Conservation (phyloP, 2,113 vertebrate genomes). For the Ochotona princeps region DNA sequence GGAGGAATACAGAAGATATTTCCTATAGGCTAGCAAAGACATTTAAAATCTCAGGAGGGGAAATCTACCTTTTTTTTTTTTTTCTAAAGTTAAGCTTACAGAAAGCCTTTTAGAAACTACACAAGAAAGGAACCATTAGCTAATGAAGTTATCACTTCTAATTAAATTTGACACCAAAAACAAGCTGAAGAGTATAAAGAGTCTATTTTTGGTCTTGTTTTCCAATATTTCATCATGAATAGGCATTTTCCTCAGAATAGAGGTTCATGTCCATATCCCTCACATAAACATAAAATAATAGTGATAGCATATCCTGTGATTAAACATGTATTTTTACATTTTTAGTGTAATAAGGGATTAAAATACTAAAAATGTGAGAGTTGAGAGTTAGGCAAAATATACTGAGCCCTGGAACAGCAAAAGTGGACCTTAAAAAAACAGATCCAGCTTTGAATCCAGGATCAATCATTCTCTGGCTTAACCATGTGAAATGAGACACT, state of each 20-base stretch:
- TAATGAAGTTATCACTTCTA: conserved; percentile 45
- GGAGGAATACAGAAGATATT: conserved; percentile 26
- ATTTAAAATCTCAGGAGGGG: neutral
- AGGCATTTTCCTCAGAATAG: conserved; percentile 39
- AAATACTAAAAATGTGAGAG: neutral
- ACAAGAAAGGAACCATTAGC: conserved; percentile 32
- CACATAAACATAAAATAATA: neutral
- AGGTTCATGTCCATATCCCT: neutral
- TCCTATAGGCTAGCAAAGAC: neutral
- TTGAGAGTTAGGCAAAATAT: neutral
- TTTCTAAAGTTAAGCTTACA: conserved; percentile 27
- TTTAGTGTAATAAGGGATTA: neutral
- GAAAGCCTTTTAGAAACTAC: conserved; percentile 33
- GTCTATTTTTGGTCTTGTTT: conserved; percentile 20
- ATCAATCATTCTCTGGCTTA: neutral
- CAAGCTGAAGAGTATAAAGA: neutral
- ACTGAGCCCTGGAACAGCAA: neutral
- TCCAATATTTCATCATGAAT: neutral
- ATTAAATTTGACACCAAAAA: conserved; percentile 34
- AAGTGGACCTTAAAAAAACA: neutral
- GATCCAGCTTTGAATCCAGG: neutral
- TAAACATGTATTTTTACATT: conserved; percentile 4
- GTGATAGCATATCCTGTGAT: neutral
- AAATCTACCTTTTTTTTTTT: conserved; percentile 2
- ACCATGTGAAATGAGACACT: neutral